Conservation (phyloP, 2,113 vertebrate species). For the Sander lucioperca region DNA sequence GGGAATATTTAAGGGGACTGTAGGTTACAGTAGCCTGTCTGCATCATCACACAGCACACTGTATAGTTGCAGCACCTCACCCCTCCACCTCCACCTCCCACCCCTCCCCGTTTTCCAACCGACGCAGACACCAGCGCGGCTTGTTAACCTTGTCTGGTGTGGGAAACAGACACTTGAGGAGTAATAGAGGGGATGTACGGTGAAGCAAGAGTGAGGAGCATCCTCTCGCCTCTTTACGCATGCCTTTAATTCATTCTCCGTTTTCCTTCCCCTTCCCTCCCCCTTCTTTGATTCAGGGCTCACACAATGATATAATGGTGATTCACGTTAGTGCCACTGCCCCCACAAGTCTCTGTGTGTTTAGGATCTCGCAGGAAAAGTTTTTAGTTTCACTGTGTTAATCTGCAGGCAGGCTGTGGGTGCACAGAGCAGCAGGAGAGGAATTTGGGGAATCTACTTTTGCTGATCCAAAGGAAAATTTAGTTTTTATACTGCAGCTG, state of each 20-base stretch:
- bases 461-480: constrained; percentile 71
- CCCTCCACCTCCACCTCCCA: constrained; percentile 55
- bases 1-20: constrained; percentile 44
- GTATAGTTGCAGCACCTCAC: constrained; percentile 72
- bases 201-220: constrained; percentile 25
- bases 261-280: not conserved
- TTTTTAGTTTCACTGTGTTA: constrained; percentile 60
- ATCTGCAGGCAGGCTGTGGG: constrained; percentile 35
- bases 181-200: constrained; percentile 56
- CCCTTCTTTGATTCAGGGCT: not conserved
- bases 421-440: constrained; percentile 41
- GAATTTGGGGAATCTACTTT: constrained; percentile 52
- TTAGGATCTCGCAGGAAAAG: constrained; percentile 61
- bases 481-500: constrained; percentile 28
- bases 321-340: not conserved
- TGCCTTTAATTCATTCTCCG: constrained; percentile 31
- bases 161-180: constrained; percentile 81
- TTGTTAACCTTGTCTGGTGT: constrained; percentile 85
- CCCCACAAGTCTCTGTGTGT: constrained; percentile 29
- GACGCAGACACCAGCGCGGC: constrained; percentile 79
- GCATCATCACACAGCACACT: constrained; percentile 70
- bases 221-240: constrained; percentile 37
- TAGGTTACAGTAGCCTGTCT: constrained; percentile 60
- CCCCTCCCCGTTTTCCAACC: constrained; percentile 62
- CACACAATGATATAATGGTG: constrained; percentile 28